Conservation (phyloP, 2,797 vertebrate species). For the Gallinago stenura region DNA sequence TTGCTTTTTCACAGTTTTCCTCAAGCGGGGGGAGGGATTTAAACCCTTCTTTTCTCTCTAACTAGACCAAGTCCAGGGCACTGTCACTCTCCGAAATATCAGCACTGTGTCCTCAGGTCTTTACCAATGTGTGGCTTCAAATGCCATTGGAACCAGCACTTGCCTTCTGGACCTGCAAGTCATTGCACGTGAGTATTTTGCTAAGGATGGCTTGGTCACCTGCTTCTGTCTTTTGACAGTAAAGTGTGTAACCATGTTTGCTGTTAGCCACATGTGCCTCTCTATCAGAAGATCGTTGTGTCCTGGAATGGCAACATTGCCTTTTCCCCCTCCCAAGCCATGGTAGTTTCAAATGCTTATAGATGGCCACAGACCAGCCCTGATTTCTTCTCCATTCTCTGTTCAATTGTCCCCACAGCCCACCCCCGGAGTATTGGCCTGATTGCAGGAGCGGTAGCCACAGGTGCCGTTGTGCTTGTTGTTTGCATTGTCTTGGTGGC, state of each 20-base stretch:
- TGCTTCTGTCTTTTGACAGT: constrained; percentile 33
- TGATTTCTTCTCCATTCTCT: constrained; percentile 32
- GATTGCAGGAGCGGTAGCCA: constrained; percentile 91
- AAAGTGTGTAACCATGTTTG: neutral
- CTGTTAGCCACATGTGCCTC: neutral
- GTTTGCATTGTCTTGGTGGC: constrained; percentile 89
- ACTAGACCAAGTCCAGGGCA: constrained; percentile 96
- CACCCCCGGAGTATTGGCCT: constrained; percentile 91
- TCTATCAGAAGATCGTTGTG: neutral
- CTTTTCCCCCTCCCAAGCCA: neutral
- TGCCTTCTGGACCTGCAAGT: constrained; percentile 96
- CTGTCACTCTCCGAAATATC: constrained; percentile 94
- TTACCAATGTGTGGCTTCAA: constrained; percentile 96
- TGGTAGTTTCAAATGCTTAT: neutral
- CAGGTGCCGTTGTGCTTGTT: constrained; percentile 86
- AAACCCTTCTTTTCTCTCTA: constrained; percentile 63
- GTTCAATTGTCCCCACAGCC: constrained; percentile 81
- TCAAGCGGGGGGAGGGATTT: constrained; percentile 28
- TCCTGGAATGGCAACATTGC: neutral
- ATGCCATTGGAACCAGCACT: constrained; percentile 94
- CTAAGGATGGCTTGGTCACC: neutral
- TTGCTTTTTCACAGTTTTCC: constrained; percentile 53
- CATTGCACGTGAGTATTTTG: constrained; percentile 88
- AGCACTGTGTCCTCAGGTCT: constrained; percentile 91
- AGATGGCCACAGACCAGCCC: neutral